Base-by-base conservation (phyloP, 2,113 vertebrate species). In the Burhinus bistriatus region DNA sequence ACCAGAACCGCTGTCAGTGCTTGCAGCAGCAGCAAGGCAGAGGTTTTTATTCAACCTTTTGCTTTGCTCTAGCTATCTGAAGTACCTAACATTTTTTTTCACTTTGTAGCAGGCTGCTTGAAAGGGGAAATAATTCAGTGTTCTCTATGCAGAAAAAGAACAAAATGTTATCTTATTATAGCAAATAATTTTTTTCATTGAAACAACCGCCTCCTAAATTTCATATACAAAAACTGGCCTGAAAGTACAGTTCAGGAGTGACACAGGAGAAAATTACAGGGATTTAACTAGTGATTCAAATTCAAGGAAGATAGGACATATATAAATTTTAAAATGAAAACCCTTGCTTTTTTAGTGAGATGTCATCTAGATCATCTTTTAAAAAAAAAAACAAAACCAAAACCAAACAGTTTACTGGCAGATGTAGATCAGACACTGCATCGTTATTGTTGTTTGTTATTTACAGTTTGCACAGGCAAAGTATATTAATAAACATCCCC, bases 11-110 rank as follows among this genome's bases (percentile, higher is more conserved):
- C 83, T 11, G 69, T 57, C 64, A 71, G 62, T 2, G 14, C 65
- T 85, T 54, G 78, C 5, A 1, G 90, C 66, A 94, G 65, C 44
- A 36, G 45, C 58, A 79, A 90, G 32, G 51, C 94, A 93, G 65
- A 93, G 83, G 54, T 89, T 95, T 85, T 68, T 72, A 75, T 40
- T 90, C 94, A 92, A 80, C 83, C 92, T 92, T 76, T 71, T 62
- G 57, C 73, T 94, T 72, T 95, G 66, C 80, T 88, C 29, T 3
- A 92, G 82, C 78, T 92, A 90, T 78, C 83, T 92, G 45, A 83
- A 91, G 89, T 15, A 79, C 65, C 92, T 82, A 68, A 93, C 40
- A 15, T 79, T 77, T 90, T 68, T 69, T 72, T 64, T 79, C 44
- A 32, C 57, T 95, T 91, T 72, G 66, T 59, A 90, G 49, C 6